A percentile compares a stretch with the other conserved stretches of the same genome.
These are phyloP conservation scores for Palythoa caribaeorum DNA, from an alignment of 92 coral and sea anemone genomes.

Conservation along the genomic window DNA sequence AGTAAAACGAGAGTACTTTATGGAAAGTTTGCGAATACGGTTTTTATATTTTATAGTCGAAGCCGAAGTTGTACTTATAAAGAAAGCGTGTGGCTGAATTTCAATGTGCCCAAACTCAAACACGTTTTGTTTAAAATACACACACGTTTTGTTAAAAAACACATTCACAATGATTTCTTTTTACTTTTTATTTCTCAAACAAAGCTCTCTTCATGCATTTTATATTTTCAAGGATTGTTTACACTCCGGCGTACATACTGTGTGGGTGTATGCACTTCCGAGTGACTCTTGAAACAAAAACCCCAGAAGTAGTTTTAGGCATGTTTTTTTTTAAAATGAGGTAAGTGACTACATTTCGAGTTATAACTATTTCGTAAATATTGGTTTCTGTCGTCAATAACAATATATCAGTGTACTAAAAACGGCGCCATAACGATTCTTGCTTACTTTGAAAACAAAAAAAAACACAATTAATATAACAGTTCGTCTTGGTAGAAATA, in stretches of 20 bases:
- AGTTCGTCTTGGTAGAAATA: neutral
- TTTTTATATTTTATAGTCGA: too few species aligned
- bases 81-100: too few species aligned
- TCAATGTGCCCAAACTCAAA: too few species aligned
- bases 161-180: too few species aligned
- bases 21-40: too few species aligned
- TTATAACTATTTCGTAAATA: neutral
- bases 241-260: neutral
- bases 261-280: slow-evolving; percentile 7
- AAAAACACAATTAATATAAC: neutral
- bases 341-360: neutral
- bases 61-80: too few species aligned
- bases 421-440: neutral
- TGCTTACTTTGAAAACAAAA: neutral
- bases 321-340: neutral
- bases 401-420: neutral
- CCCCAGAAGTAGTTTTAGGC: neutral
- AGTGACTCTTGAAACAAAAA: neutral
- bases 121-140: too few species aligned
- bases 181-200: too few species aligned
- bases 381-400: neutral
- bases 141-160: too few species aligned
- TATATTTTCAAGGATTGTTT: neutral
- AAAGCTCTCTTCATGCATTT: too few species aligned
- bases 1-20: too few species aligned